Conservation (phyloP, 30 jellyfish, hydroid and myxozoan species). For the Hydractinia echinata region DNA sequence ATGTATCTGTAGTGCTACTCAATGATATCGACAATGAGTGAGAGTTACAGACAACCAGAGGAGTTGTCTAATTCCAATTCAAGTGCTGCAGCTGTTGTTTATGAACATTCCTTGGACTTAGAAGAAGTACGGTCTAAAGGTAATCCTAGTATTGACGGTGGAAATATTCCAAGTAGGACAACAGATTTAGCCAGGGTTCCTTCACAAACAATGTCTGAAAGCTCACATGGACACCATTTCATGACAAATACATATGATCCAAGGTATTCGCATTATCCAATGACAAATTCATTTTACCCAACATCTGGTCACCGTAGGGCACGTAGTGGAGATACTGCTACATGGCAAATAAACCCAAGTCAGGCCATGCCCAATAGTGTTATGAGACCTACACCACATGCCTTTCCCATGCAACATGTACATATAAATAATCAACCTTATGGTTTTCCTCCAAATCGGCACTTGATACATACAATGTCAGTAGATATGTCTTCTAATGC, state of each 20-base stretch:
- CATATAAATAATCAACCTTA: too few species aligned
- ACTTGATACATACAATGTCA: conserved; percentile 1
- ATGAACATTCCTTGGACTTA: background rate
- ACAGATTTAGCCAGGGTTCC: background rate
- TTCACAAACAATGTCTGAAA: background rate
- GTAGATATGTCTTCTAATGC: background rate
- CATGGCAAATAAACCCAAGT: background rate
- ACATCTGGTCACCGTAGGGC: conserved; percentile 2
- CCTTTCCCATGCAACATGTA: too few species aligned
- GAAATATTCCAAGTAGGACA: too few species aligned
- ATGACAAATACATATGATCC: background rate
- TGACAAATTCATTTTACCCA: background rate
- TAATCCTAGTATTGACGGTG: background rate
- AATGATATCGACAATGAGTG: too few species aligned
- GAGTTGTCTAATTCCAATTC: too few species aligned
- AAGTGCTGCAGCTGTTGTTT: too few species aligned
- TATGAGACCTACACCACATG: background rate
- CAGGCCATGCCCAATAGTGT: background rate
- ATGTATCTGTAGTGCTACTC: too few species aligned
- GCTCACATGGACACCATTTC: background rate
- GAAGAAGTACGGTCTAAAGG: background rate
- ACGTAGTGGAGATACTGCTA: conserved; percentile 12
- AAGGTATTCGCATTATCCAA: background rate
- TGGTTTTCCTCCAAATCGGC: too few species aligned
- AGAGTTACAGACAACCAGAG: too few species aligned